A percentile compares a stretch with the other conserved stretches of the same genome.
phyloP scores from a whole-genome alignment of 2,797 vertebrate species.

The Staurois parvus region DNA sequence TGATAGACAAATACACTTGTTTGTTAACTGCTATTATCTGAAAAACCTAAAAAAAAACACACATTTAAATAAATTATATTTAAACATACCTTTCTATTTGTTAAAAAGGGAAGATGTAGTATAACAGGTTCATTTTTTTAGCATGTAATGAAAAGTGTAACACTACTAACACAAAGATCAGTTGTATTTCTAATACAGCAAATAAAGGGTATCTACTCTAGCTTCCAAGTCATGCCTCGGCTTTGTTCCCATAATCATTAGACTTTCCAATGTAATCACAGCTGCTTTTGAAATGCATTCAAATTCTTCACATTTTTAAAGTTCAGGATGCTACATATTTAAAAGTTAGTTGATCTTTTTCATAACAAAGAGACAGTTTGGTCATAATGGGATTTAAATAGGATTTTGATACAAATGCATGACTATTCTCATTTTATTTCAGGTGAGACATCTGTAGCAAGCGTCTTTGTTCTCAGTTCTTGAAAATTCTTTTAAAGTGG shows the following conservation, averaged over 20 bases:
- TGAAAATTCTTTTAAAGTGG: neutral
- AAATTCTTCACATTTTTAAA: slow-evolving; percentile 18
- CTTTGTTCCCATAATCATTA: slow-evolving; percentile 45
- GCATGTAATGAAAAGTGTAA: slow-evolving; percentile 1
- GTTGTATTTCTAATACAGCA: slow-evolving; percentile 2
- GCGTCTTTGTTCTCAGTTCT: neutral
- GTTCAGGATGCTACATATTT: slow-evolving; percentile 41
- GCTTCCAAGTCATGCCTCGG: neutral
- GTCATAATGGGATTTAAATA: slow-evolving; percentile 19
- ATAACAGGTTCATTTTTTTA: neutral
- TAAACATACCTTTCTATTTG: neutral
- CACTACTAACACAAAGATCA: neutral
- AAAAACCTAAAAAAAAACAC: too few species aligned
- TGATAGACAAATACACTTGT: too few species aligned
- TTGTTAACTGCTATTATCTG: too few species aligned
- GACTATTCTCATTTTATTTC: neutral
- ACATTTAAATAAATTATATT: too few species aligned
- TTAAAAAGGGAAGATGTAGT: neutral
- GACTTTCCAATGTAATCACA: slow-evolving; percentile 57
- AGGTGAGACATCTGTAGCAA: neutral
- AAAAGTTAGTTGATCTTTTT: slow-evolving; percentile 17
- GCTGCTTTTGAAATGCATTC: slow-evolving; percentile 25
- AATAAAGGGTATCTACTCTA: neutral
- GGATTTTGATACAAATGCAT: neutral
- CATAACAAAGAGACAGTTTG: slow-evolving; percentile 4